These are phyloP conservation scores for Pachypeltis micranthus DNA, from an alignment of 1,140 invertebrate species.

Conservation along the genomic window DNA sequence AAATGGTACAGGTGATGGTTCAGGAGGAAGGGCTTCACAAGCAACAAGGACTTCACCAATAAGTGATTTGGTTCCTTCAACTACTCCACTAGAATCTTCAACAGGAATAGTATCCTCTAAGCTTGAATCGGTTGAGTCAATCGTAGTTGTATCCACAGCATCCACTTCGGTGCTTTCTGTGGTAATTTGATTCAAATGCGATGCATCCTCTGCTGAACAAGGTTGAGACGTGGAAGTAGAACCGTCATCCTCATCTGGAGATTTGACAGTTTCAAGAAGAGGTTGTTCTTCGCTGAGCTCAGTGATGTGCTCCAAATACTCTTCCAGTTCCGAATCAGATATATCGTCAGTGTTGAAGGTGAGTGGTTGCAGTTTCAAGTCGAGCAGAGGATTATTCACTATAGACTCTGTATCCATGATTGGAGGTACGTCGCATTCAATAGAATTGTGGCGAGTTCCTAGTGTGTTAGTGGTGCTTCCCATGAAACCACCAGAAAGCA, in stretches of 20 bases:
- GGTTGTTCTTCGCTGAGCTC: neutral
- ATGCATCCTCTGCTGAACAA: neutral
- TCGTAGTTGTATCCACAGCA: constrained; percentile 10
- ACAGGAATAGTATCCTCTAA: neutral
- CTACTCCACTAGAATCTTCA: neutral
- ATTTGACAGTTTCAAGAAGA: constrained; percentile 2
- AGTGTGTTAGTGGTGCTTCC: neutral
- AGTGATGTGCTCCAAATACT: constrained; percentile 39
- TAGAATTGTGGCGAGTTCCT: neutral
- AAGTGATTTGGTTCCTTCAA: neutral
- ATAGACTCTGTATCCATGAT: constrained; percentile 12
- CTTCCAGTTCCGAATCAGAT: constrained; percentile 43
- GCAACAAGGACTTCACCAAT: neutral
- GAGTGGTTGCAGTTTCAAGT: constrained; percentile 19
- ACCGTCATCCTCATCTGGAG: neutral
- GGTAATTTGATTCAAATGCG: neutral
- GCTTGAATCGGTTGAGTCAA: neutral
- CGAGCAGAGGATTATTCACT: constrained; percentile 12
- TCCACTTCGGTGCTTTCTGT: neutral
- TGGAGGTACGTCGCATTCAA: constrained; percentile 12
- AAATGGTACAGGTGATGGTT: neutral
- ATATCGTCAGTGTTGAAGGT: constrained; percentile 38
- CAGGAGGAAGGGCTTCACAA: neutral
- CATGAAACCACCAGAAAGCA: neutral
- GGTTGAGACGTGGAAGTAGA: neutral